These are phyloP conservation scores for Dicyrtomina minuta DNA, from an alignment of 2,888 invertebrate genomes.

Conservation along the genomic window DNA sequence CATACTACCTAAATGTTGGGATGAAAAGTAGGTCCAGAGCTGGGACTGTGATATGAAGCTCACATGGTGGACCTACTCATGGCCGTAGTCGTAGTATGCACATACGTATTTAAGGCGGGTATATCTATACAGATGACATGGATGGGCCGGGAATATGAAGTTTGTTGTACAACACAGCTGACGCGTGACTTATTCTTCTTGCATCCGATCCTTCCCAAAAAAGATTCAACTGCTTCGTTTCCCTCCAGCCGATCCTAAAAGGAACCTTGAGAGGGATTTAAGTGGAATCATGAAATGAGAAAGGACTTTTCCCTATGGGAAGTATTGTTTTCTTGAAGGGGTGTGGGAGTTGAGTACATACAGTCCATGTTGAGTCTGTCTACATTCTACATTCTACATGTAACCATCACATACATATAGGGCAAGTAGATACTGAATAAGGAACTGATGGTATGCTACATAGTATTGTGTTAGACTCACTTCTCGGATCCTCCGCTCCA, in stretches of 20 bases:
- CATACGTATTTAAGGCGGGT: too few species aligned
- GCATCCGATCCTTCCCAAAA: constrained; percentile 23
- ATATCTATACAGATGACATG: not conserved
- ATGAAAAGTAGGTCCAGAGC: too few species aligned
- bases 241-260: constrained; percentile 18
- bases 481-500: not conserved
- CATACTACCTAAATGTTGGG: too few species aligned
- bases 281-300: constrained; percentile 27
- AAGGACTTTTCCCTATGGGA: constrained; percentile 20
- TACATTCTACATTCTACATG: too few species aligned
- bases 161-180: constrained; percentile 31
- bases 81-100: too few species aligned
- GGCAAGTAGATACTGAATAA: not conserved
- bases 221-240: constrained; percentile 26
- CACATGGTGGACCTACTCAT: too few species aligned
- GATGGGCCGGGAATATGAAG: not conserved
- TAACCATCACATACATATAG: too few species aligned
- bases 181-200: constrained; percentile 34
- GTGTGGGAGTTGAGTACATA: not conserved
- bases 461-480: too few species aligned
- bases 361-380: too few species aligned
- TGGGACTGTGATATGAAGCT: too few species aligned
- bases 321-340: constrained; percentile 16
- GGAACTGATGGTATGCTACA: too few species aligned
- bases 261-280: constrained; percentile 25